These are phyloP conservation scores for Drosophila parabipectinata DNA, from an alignment of 1,140 invertebrate genomes.

Conservation along the genomic window DNA sequence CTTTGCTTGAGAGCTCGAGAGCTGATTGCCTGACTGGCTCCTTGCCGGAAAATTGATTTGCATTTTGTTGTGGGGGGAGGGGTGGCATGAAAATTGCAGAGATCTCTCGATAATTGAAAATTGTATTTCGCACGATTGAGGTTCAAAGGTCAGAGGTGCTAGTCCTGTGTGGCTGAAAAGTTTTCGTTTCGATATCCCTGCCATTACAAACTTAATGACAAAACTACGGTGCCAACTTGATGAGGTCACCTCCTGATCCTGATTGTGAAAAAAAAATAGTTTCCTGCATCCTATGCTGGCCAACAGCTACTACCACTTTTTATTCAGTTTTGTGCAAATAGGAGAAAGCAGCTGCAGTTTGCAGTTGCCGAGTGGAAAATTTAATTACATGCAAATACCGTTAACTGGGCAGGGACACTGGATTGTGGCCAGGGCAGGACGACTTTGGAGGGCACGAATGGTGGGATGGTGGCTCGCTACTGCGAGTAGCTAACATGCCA, in stretches of 20 bases:
- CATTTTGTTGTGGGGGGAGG: slow-evolving; percentile 41
- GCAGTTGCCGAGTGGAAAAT: slow-evolving; percentile 70
- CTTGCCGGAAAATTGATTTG: slow-evolving; percentile 56
- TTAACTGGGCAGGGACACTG: slow-evolving; percentile 48
- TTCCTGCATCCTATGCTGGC: neutral
- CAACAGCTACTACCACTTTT: slow-evolving; percentile 23
- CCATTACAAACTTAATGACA: slow-evolving; percentile 58
- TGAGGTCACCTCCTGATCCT: slow-evolving; percentile 34
- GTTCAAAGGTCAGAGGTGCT: slow-evolving; percentile 19
- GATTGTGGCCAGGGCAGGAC: slow-evolving; percentile 7
- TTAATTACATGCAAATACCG: slow-evolving; percentile 76
- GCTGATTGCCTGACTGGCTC: slow-evolving; percentile 47
- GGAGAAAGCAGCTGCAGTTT: slow-evolving; percentile 66
- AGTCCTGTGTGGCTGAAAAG: neutral
- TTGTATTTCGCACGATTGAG: slow-evolving; percentile 48
- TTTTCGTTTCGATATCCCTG: slow-evolving; percentile 25
- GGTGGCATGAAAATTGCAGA: slow-evolving; percentile 38
- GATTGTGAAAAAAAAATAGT: slow-evolving; percentile 1
- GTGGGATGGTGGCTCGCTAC: neutral
- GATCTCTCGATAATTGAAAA: slow-evolving; percentile 70
- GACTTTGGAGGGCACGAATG: neutral
- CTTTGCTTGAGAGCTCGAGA: slow-evolving; percentile 30
- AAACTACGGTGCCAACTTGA: slow-evolving; percentile 45
- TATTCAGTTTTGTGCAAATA: slow-evolving; percentile 64
- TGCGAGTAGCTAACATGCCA: slow-evolving; percentile 23